Evolutionary conservation across 2,888 invertebrate genomes (phyloP), one percentile per base, ranked within the genome.

Genomic region (Drosophila anceps): DNA sequence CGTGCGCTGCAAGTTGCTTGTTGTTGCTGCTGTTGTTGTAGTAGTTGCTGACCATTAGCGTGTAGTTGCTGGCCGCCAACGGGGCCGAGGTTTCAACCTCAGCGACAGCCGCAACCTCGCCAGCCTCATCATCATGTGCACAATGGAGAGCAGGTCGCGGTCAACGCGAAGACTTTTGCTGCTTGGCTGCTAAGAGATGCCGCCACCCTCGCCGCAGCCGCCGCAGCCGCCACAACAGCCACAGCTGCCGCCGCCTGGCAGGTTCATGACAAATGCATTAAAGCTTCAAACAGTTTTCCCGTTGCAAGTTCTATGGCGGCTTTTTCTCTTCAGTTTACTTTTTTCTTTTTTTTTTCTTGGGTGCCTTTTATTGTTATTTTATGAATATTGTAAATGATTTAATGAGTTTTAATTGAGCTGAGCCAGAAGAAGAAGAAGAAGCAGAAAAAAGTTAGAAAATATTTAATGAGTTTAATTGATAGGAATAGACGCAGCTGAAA

Each of bases 241-340:
- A 27, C n/a, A n/a, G 39, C 37, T 10, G 35, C 37, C 13, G 35
- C 51, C 63, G 73, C 69, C 66, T 64, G 79, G 85, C 88, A 86
- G 86, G 86, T 86, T 86, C 86, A 86, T 86, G 87, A 87, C 88
- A 87, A 85, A 87, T 86, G 87, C 86, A 86, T 87, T 86, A 86
- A 68, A 78, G 66, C 58, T 63, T 69, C 67, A 68, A 68, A 63
- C 53, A 58, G 43, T 58, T 77, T 74, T 69, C 59, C 66, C 44
- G 66, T 62, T 67, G 69, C 76, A 71, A 75, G 73, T 78, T 67
- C 71, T 74, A 33, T 65, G 71, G 68, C 82, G 76, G 76, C 69
- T 46, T 73, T 67, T 64, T 68, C 71, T 65, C 69, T 51, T 59
- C 70, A 33, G 31, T 18, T 73, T 53, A 27, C 29, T 41, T 59